These are phyloP conservation scores for Daboia siamensis DNA, from an alignment of 2,113 vertebrate species.

Conservation along the genomic window DNA sequence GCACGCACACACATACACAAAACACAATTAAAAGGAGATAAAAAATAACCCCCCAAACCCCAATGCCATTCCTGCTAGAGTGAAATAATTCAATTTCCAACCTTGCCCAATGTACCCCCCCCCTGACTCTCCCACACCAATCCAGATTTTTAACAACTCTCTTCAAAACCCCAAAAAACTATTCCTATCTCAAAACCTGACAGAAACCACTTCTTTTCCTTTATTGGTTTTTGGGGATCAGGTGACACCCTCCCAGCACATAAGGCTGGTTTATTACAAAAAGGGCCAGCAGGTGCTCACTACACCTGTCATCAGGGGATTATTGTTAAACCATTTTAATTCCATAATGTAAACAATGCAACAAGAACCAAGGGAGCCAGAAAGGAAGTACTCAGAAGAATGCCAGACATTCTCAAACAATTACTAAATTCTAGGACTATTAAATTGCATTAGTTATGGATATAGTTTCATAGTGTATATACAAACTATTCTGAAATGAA, in stretches of 20 bases:
- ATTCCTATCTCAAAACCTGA: not conserved
- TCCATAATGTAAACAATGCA: not conserved
- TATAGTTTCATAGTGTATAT: fast-evolving
- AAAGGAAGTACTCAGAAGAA: not conserved
- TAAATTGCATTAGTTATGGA: not conserved
- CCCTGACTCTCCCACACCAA: too few species aligned
- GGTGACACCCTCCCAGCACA: not conserved
- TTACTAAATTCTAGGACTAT: fast-evolving
- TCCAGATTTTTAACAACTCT: not conserved
- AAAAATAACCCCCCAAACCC: not conserved
- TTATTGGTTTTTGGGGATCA: not conserved
- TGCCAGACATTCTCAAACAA: not conserved
- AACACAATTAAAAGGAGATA: not conserved
- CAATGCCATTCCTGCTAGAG: not conserved
- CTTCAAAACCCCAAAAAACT: not conserved
- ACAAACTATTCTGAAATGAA: not conserved
- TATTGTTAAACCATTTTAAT: not conserved
- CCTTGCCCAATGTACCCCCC: not conserved
- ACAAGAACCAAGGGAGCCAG: not conserved
- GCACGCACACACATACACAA: too few species aligned
- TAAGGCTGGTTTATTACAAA: not conserved
- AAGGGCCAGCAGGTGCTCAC: not conserved
- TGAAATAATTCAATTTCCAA: not conserved
- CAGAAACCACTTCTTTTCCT: not conserved
- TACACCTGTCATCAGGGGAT: not conserved